Conservation (phyloP, 2,113 vertebrate species). For the Lepisosteus osseus region DNA sequence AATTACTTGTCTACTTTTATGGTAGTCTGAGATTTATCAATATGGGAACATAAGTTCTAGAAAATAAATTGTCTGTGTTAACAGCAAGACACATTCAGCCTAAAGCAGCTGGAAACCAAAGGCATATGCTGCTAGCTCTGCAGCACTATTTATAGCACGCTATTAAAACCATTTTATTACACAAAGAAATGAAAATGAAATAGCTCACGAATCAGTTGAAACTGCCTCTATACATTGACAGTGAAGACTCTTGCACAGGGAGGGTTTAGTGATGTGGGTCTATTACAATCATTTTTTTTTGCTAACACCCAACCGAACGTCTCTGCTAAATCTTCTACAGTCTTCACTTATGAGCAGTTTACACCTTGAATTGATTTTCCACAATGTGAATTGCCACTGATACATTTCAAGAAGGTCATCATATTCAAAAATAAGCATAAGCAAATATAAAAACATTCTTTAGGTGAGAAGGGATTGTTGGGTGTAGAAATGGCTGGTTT, state of each 20-base stretch:
- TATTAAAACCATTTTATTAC: conserved; percentile 17
- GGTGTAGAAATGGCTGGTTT: too few species aligned
- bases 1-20: conserved; percentile 45
- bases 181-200: not conserved
- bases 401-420: too few species aligned
- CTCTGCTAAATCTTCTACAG: too few species aligned
- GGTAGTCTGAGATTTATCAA: conserved; percentile 53
- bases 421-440: too few species aligned
- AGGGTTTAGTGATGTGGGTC: too few species aligned
- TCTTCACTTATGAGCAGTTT: too few species aligned
- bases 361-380: too few species aligned
- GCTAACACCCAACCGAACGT: too few species aligned
- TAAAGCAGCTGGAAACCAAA: conserved; percentile 52
- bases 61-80: conserved; percentile 56
- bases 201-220: not conserved
- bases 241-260: not conserved
- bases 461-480: too few species aligned
- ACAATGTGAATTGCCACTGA: too few species aligned
- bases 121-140: conserved; percentile 35
- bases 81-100: conserved; percentile 48
- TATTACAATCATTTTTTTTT: too few species aligned
- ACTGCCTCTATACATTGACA: not conserved
- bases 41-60: conserved; percentile 46
- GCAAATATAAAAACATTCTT: too few species aligned
- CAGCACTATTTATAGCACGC: conserved; percentile 34